A percentile compares a stretch with the other conserved stretches of the same genome.
These are phyloP conservation scores for Nematopogon swammerdamellus DNA, from an alignment of 2,888 invertebrate species.

Conservation along the genomic window DNA sequence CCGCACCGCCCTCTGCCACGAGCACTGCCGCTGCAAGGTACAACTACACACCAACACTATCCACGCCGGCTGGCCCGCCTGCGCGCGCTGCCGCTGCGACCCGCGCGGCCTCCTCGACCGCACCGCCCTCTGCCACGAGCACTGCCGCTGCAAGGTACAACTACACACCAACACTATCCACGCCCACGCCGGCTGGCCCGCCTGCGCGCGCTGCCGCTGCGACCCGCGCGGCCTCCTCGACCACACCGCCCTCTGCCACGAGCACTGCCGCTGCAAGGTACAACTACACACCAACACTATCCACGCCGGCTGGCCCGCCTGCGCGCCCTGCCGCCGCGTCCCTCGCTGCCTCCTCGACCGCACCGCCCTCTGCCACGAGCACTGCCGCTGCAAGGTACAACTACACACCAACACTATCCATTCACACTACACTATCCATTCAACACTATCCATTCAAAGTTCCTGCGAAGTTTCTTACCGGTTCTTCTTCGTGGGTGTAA, in stretches of 20 bases:
- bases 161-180: no score
- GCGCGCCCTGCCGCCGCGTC: conserved; percentile 85
- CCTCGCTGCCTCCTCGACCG: conserved; percentile 64
- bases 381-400: conserved; percentile 80
- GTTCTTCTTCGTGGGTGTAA: no score
- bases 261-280: conserved; percentile 77
- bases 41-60: no score
- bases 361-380: conserved; percentile 69
- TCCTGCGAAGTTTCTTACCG: no score
- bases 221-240: conserved; percentile 69
- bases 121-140: conserved; percentile 69
- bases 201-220: conserved; percentile 84
- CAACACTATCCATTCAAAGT: conserved; percentile 77
- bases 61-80: conserved; percentile 77
- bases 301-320: conserved; percentile 77
- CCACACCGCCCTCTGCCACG: conserved; percentile 68
- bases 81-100: conserved; percentile 85
- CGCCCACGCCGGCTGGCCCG: conserved; percentile 75
- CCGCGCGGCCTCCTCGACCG: conserved; percentile 64
- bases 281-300: no score
- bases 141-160: conserved; percentile 80
- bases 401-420: no score
- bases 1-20: conserved; percentile 68
- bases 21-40: conserved; percentile 77
- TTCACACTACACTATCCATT: conserved; percentile 67